These are phyloP conservation scores for Drosophila pandora DNA, from an alignment of 1,140 invertebrate species.

Conservation along the genomic window DNA sequence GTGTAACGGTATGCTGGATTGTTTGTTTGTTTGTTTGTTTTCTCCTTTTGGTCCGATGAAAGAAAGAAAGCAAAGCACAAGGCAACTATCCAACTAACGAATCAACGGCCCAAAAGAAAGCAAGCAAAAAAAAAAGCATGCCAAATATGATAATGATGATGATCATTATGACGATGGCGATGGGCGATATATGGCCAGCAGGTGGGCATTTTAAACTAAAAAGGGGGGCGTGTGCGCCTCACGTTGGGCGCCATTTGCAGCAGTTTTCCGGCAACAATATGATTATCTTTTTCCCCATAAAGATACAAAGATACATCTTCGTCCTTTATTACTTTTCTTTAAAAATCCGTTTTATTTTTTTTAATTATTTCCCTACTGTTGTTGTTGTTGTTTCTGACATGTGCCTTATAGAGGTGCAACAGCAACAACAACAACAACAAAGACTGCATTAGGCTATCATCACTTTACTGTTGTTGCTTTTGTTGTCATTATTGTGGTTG, in stretches of 20 bases:
- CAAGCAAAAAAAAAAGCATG: conserved; percentile 7
- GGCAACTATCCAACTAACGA: not conserved
- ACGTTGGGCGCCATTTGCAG: not conserved
- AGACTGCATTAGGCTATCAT: conserved; percentile 53
- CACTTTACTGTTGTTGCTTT: conserved; percentile 8
- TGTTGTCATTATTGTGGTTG: conserved; percentile 42
- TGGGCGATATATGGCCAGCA: conserved; percentile 29
- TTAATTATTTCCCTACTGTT: conserved; percentile 16
- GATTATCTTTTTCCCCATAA: not conserved
- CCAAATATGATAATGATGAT: not conserved
- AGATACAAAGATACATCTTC: conserved; percentile 3
- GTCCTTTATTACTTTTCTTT: no score
- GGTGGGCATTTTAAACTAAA: conserved; percentile 21
- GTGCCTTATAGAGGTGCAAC: conserved; percentile 31
- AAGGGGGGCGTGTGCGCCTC: conserved; percentile 7
- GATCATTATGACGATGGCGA: conserved; percentile 5
- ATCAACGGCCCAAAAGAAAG: conserved; percentile 25
- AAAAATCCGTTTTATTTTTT: not conserved
- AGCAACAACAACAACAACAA: conserved; percentile 20
- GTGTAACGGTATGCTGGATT: conserved; percentile 49
- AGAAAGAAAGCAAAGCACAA: conserved; percentile 29
- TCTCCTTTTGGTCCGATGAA: conserved; percentile 20
- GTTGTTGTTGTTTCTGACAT: conserved; percentile 43
- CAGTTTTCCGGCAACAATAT: not conserved
- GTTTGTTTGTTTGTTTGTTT: conserved; percentile 38